Base-by-base conservation (phyloP, 2,888 invertebrate species). In the Laothoe populi region DNA sequence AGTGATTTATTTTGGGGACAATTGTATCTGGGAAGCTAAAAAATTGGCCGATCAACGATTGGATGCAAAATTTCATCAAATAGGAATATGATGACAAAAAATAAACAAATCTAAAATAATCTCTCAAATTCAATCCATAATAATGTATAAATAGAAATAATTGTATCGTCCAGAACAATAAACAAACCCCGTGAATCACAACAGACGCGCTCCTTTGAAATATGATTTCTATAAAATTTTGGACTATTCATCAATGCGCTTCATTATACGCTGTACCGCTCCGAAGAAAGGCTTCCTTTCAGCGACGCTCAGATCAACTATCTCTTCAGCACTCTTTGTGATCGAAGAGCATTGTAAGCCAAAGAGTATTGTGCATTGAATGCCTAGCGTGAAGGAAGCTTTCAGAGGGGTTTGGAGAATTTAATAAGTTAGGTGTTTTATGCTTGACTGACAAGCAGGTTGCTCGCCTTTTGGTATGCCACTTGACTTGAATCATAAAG, bases 311-410 rank as follows among this genome's bases (percentile, higher is more conserved):
- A 77, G 80, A 80, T 78, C 77, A 75, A 71, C 74, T 74, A 72
- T 75, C 75, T 78, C 72, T 73, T 73, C 62, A 62, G 66, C 65
- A 63, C 63, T 72, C 77, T 78, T 83, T 82, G 78, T 78, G 63
- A 64, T 63, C 65, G 68, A 73, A 71, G 76, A 69, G 73, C 77
- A 78, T 75, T 79, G 58, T 61, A 19, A 13, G 45, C 31, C 62
- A 62, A 26, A 58, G 62, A 62, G 0, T 62, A 53, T 53, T 53
- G 53, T 53, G 35, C 2, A 7, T 19, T 31, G 16, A 53, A 53
- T 53, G 31, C 49, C 19, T 19, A 19, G 19, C 19, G 46, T 19
- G 19, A 23, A 44, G 10, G 16, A 4, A 7, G n/a, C 19, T 45
- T 44, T 59, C 31, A 44, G n/a, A 40, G 16, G 70, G 63, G 31